These are phyloP conservation scores for Lumbricus terrestris DNA, from an alignment of 2,888 invertebrate species.

Conservation along the genomic window DNA sequence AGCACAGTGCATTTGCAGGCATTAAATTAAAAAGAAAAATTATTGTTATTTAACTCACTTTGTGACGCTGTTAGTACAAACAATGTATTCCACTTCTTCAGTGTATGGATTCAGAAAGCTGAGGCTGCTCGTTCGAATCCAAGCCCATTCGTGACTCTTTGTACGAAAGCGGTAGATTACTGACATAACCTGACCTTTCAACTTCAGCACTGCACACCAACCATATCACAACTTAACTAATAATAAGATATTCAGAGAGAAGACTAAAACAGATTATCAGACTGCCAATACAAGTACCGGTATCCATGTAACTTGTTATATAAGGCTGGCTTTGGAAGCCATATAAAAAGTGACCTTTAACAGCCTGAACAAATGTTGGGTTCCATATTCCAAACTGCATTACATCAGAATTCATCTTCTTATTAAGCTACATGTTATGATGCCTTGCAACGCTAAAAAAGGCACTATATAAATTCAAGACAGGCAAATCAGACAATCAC, in stretches of 20 bases:
- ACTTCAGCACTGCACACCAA: conserved; percentile 76
- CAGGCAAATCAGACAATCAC: not conserved
- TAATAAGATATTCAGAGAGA: not conserved
- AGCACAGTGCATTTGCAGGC: no score
- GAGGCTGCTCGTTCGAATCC: conserved; percentile 90
- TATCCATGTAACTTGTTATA: not conserved
- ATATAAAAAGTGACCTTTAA: not conserved
- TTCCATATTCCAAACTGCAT: not conserved
- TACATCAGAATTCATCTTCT: not conserved
- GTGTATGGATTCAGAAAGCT: conserved; percentile 96
- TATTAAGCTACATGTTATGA: not conserved
- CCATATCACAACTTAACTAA: not conserved
- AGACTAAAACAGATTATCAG: not conserved
- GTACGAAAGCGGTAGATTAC: conserved; percentile 93
- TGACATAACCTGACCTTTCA: conserved; percentile 94
- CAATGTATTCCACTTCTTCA: conserved; percentile 97
- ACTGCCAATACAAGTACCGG: no score
- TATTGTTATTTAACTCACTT: no score
- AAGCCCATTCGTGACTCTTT: conserved; percentile 92
- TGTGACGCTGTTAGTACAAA: conserved; percentile 83
- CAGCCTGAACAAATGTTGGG: not conserved
- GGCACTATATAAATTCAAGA: not conserved
- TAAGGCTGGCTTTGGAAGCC: not conserved
- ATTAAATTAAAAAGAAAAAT: no score
- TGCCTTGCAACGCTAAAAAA: not conserved